Evolutionary conservation across 2,797 vertebrate genomes (phyloP).

Genomic region (Toxotes lorentzi): DNA sequence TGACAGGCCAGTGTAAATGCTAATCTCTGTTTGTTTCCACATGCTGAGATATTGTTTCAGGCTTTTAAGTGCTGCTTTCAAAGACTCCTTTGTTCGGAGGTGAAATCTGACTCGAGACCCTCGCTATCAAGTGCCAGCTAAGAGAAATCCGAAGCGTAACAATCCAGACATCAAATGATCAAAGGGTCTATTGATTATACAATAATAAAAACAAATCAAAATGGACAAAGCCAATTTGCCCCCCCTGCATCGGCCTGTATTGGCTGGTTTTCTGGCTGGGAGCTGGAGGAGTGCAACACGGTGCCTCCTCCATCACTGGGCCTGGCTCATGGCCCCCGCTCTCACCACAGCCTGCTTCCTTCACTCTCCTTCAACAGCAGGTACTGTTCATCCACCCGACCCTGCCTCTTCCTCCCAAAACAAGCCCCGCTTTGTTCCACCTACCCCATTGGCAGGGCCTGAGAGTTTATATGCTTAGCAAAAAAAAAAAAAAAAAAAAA

Average conservation of each 20-base stretch:
- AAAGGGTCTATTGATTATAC: not conserved
- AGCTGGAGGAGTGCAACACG: conserved; percentile 28
- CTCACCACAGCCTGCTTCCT: conserved; percentile 82
- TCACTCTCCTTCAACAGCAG: conserved; percentile 85
- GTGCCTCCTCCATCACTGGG: conserved; percentile 76
- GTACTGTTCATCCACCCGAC: conserved; percentile 83
- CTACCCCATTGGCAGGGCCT: conserved; percentile 58
- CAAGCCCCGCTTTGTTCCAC: conserved; percentile 86
- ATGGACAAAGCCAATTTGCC: not conserved
- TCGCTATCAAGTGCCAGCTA: not conserved
- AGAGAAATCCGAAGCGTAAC: not conserved
- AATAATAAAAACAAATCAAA: conserved; percentile 1
- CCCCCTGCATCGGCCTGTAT: not conserved
- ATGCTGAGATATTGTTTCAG: conserved; percentile 40
- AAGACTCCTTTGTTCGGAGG: conserved; percentile 34
- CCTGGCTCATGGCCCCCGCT: conserved; percentile 77
- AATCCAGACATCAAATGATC: not conserved
- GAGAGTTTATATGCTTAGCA: conserved; percentile 77
- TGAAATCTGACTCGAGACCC: conserved; percentile 37
- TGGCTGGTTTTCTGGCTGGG: not conserved
- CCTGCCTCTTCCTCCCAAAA: conserved; percentile 81
- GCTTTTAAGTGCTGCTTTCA: conserved; percentile 41
- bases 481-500: conserved; percentile 49
- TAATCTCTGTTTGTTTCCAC: conserved; percentile 32
- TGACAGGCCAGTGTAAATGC: conserved; percentile 24